These are phyloP conservation scores for Neotoxoptera formosana DNA, from an alignment of 1,140 invertebrate species.

Conservation along the genomic window DNA sequence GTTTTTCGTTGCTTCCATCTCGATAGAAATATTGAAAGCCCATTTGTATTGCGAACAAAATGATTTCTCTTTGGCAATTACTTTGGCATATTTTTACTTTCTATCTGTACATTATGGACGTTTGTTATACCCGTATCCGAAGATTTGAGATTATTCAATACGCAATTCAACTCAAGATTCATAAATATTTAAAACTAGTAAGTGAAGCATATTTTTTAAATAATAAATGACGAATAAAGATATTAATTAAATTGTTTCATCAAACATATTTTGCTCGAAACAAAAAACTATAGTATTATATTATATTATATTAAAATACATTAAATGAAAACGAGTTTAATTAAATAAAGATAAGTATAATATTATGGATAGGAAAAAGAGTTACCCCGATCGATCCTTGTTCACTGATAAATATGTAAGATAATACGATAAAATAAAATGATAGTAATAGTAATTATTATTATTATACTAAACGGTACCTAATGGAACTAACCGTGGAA, in stretches of 20 bases:
- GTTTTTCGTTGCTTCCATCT: not conserved
- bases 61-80: not conserved
- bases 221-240: not conserved
- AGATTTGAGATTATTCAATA: not conserved
- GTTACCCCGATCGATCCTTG: not conserved
- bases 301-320: no score
- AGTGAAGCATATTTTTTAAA: not conserved
- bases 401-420: not conserved
- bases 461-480: not conserved
- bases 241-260: not conserved
- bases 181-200: not conserved
- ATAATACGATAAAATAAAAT: no score
- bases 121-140: not conserved
- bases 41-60: not conserved
- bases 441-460: no score
- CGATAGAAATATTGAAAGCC: slow-evolving; percentile 2
- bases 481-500: not conserved
- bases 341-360: not conserved
- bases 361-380: not conserved
- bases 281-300: not conserved
- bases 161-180: not conserved
- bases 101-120: not conserved
- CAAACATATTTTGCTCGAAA: not conserved
- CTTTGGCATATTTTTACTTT: not conserved
- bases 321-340: not conserved